Base-by-base conservation (phyloP, 2,113 vertebrate species). In the Rhabdomys dilectus region DNA sequence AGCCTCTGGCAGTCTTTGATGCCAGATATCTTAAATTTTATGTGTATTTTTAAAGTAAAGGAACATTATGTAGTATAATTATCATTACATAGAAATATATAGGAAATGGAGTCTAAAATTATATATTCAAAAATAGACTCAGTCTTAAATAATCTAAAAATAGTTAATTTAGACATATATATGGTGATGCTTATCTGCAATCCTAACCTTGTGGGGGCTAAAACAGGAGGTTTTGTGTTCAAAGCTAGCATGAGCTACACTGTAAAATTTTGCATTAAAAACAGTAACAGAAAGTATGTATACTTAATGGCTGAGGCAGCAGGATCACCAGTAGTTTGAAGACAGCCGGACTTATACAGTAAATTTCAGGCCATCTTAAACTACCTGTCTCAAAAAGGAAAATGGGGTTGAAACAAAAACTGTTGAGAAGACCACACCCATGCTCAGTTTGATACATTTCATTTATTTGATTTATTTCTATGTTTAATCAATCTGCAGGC, bases 391-490 rank as follows among this genome's bases (percentile, higher is more conserved):
- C 36, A 60, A 58, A 82, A 82, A 82, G 75, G 13, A 31, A 77
- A 77, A 22, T 11, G 16, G 19, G 70, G n/a, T 19, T n/a, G 72
- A 17, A 19, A 29, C 75, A 76, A 48, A 48, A 51, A 51, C 48
- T 24, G 21, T 81, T 81, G 78, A 58, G 58, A 81, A 76, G 66
- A 88, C 53, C 80, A 66, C 51, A 64, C 9, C 15, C 70, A 22
- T 11, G 7, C 5, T 92, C 29, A 92, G 1, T 87, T 87, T 42
- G 34, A 87, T 96, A 89, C 45, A 93, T 95, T 86, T 95, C 42
- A 95, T 92, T 91, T 89, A 92, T 95, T 81, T 93, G 36, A 93
- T 90, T 84, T 89, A 76, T 66, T 95, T 96, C 42, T 93, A 3
- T 80, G 68, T 91, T 16, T 92, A 73, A 36, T 68, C 77, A 21